phyloP scores from a whole-genome alignment of 2,113 vertebrate genomes.

The Colossoma macropomum region DNA sequence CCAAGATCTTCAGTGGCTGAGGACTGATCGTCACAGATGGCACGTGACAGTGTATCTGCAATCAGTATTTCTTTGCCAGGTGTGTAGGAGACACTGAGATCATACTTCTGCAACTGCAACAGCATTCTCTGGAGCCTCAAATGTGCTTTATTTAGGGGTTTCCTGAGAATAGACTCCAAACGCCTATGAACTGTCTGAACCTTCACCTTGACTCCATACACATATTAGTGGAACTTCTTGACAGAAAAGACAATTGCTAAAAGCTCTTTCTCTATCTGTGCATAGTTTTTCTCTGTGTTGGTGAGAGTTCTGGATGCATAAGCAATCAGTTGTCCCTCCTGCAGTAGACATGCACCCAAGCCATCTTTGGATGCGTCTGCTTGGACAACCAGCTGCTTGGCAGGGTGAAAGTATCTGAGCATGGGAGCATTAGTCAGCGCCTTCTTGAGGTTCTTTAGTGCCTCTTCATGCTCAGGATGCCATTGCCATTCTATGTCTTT shows the following conservation, averaged over 20 bases:
- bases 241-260: constrained; percentile 30
- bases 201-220: not conserved
- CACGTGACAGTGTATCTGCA: not conserved
- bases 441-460: no score
- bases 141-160: constrained; percentile 11
- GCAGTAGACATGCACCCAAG: not conserved
- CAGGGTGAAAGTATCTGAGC: constrained; percentile 39
- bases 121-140: constrained; percentile 16
- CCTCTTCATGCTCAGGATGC: no score
- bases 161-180: not conserved
- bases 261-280: constrained; percentile 40
- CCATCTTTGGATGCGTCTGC: constrained; percentile 23
- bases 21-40: not conserved
- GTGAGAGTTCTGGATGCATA: constrained; percentile 19
- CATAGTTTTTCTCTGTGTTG: not conserved
- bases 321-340: not conserved
- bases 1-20: no score
- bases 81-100: not conserved
- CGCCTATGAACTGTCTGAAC: not conserved
- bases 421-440: no score
- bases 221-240: constrained; percentile 19
- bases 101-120: constrained; percentile 4
- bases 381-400: constrained; percentile 39
- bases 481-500: no score
- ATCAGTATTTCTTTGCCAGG: not conserved